Conservation (phyloP, 2,113 vertebrate genomes). For the Nyctereutes procyonoides region DNA sequence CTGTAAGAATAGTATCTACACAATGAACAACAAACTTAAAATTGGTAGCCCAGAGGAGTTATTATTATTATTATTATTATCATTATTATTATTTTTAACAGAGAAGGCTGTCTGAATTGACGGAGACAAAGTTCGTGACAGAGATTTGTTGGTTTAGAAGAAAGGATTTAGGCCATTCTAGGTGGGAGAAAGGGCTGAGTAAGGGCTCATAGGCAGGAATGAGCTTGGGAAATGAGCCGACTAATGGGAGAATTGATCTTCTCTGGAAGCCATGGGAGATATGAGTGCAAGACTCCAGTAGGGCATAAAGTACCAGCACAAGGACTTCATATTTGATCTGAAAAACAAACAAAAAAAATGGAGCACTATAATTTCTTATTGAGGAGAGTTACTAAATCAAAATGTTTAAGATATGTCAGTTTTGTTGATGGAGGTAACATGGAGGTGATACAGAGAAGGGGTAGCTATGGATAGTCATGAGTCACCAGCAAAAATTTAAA, state of each 20-base stretch:
- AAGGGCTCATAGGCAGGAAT: not conserved
- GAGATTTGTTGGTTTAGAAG: not conserved
- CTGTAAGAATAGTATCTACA: not conserved
- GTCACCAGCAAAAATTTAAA: not conserved
- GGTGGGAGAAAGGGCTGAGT: not conserved
- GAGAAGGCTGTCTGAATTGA: not conserved
- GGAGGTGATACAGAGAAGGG: not conserved
- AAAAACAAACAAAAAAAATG: not conserved
- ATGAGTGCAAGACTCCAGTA: not conserved
- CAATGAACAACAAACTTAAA: not conserved
- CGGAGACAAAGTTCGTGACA: not conserved
- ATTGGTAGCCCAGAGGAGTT: not conserved
- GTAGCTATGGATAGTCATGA: not conserved
- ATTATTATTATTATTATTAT: too few species aligned
- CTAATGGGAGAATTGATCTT: not conserved
- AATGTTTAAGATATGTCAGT: not conserved
- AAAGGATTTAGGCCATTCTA: not conserved
- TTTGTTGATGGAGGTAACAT: not conserved
- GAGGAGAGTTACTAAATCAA: not conserved
- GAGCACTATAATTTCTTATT: not conserved
- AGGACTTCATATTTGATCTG: not conserved
- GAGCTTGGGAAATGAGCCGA: not conserved
- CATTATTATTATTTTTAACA: too few species aligned
- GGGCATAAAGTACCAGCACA: accelerated
- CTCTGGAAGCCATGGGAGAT: not conserved